phyloP scores from a whole-genome alignment of 30 jellyfish, hydroid and myxozoan species.

The Aurelia sp. region DNA sequence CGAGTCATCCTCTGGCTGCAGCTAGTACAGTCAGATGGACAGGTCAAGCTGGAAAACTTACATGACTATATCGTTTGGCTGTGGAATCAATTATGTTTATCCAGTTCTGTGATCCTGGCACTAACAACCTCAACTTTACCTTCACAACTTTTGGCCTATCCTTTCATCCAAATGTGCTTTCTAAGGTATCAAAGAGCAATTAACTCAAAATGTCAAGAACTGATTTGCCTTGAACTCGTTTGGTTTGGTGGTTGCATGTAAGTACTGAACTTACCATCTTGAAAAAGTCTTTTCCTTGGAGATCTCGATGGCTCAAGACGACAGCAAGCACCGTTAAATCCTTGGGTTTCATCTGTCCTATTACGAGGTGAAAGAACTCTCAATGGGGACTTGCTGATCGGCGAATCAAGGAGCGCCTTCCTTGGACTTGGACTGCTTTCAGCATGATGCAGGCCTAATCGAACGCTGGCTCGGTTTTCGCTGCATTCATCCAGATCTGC shows the following conservation, averaged over 20 bases:
- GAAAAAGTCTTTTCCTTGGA: constrained; percentile 62
- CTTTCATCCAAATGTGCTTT: no score
- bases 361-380: background rate
- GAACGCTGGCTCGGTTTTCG: constrained; percentile 10
- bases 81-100: no score
- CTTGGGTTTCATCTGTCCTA: background rate
- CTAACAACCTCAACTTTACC: no score
- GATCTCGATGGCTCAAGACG: background rate
- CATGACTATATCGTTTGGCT: no score
- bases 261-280: constrained; percentile 23
- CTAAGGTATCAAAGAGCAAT: no score
- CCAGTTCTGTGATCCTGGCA: no score
- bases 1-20: no score
- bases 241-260: no score
- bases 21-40: no score
- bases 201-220: background rate
- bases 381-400: background rate
- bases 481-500: background rate
- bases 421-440: background rate
- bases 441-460: background rate
- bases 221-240: no score
- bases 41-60: no score
- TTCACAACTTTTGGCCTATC: no score
- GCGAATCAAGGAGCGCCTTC: background rate
- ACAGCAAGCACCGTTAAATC: background rate